Evolutionary conservation across 2,797 vertebrate genomes (phyloP).

Genomic region (Gallinago stenura): DNA sequence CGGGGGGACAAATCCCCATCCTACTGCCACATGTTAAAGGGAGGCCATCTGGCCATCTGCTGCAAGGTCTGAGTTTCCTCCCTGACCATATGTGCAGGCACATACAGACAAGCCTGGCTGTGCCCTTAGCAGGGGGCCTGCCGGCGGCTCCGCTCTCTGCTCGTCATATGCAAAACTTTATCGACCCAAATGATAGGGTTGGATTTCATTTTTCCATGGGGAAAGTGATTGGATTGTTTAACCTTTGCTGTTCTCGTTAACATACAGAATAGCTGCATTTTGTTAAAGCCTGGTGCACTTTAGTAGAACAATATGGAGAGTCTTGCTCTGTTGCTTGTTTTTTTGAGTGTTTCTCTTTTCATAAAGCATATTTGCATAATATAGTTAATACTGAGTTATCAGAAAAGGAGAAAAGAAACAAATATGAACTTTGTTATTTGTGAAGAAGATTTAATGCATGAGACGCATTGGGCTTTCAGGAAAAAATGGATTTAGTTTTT

Average conservation of each 20-base stretch:
- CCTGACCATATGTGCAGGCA: not conserved
- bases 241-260: not conserved
- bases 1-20: not conserved
- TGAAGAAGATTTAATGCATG: not conserved
- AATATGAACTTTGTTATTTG: not conserved
- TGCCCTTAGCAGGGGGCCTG: not conserved
- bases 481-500: not conserved
- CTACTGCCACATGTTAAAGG: not conserved
- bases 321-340: not conserved
- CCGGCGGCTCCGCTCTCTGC: not conserved
- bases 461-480: not conserved
- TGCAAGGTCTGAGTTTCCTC: not conserved
- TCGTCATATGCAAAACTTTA: not conserved
- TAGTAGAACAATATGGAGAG: not conserved
- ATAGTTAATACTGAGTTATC: not conserved
- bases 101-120: not conserved
- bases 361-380: not conserved
- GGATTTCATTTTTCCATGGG: not conserved
- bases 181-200: not conserved
- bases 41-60: not conserved
- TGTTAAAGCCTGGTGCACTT: not conserved
- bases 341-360: not conserved
- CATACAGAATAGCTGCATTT: not conserved
- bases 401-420: not conserved
- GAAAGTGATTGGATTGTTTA: not conserved